Base-by-base conservation (phyloP, 2,888 invertebrate genomes). In the Glaucopsyche alexis region DNA sequence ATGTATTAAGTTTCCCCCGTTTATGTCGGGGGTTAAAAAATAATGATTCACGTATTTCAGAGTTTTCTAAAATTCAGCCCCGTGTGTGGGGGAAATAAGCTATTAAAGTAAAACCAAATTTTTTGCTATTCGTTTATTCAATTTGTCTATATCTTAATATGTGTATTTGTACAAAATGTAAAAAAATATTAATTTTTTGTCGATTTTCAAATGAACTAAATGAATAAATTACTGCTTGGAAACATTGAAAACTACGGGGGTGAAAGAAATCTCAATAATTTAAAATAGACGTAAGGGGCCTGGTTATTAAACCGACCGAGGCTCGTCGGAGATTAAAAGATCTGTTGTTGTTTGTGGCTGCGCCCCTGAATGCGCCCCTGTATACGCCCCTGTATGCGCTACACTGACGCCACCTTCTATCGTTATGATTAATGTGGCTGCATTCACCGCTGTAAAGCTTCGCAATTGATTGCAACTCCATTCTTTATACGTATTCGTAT, bases 401-500 rank as follows among this genome's bases (percentile, higher is more conserved):
- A 80, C 82, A 82, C 81, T 80, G 81, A 80, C 83, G 80, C 79
- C 78, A 76, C 78, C 77, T 78, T 80, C 80, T 81, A 83, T 83
- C 82, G 85, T 84, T 84, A 87, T 90, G 89, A 90, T 89, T 89
- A 89, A 89, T 89, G 84, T 81, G 80, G 75, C 83, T 80, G 82
- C 81, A 83, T 85, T 85, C 84, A 84, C 75, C 76, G 81, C 83
- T 75, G 78, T 77, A 76, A 77, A 78, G 75, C 74, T 75, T 75
- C 75, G 75, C 72, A 74, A 76, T 76, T 74, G 78, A 85, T 88
- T 86, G 85, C 85, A 81, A 80, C 74, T 85, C 82, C 81, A 82
- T 84, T 84, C 79, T 80, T 80, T 84, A 60, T 77, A 77, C 70
- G 71, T 40, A 40, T 67, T 42, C 67, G 67, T 67, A 60, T 38